Evolutionary conservation across 2,113 vertebrate genomes (phyloP), one percentile per base, ranked within the genome.

Genomic region (Alouatta palliata): DNA sequence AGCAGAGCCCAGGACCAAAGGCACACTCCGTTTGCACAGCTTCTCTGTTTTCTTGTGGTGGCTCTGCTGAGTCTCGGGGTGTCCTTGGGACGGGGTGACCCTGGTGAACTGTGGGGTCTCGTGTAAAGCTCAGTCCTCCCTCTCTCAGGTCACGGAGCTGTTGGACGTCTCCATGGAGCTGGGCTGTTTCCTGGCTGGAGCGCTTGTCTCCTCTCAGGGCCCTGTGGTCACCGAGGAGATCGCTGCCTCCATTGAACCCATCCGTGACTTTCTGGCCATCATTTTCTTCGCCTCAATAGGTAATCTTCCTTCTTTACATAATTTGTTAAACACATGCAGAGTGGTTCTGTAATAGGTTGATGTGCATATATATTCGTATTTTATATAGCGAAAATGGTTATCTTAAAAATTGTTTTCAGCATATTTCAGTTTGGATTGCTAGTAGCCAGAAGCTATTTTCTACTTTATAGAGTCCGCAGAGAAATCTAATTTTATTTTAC

Each of bases 241-340:
- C 95, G 98, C 99, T 95, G 98, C 99, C 83, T 99, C 99, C 97
- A 98, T 99, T 20, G 99, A 99, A 98, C 99, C 99, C 52, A 99
- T 99, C 98, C 99, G 99, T 86, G 99, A 99, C 98, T 99, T 99
- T 97, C 99, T 99, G 96, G 99, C 99, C 92, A 99, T 99, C 98
- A 99, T 99, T 98, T 99, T 99, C 99, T 99, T 99, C 89, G 98
- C 99, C 10, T 99, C 99, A 43, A 99, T 99, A 98, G 99, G 99
- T 99, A 98, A 99, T 97, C 81, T 77, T 17, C 73, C 85, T 47
- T 76, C 27, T 91, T 90, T 45, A 8, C n/a, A 3, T 20, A 5
- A 30, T 37, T 47, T 43, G 32, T 30, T 23, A 21, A 52, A 8
- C 1, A 5, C 32, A n/a, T 27, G 11, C n/a, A 40, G 68, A n/a